Evolutionary conservation across 2,113 vertebrate genomes (phyloP), one percentile per base, ranked within the genome.

Genomic region (Xenopus tropicalis): DNA sequence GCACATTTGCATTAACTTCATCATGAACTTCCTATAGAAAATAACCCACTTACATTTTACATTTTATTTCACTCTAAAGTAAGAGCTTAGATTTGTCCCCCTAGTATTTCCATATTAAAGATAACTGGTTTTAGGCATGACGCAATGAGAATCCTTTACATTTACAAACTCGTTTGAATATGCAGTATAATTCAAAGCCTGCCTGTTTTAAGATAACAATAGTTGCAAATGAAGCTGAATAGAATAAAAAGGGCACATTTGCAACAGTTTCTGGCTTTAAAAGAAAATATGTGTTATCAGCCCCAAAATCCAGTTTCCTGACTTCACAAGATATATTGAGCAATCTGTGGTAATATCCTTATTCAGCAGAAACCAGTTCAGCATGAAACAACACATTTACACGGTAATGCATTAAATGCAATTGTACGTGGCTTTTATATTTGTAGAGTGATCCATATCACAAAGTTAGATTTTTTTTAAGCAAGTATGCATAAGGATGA

Each of bases 301-400:
- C 25, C 1, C 59, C 52, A 64, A 21, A 65, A 42, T 68, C 46
- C 56, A 51, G 61, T 61, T 22, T 58, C 19, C 16, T 37, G 57
- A 59, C 64, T 68, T 29, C 25, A 43, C 43, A 67, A 52, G 72
- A 43, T 61, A 74, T 25, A 59, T 66, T 66, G 37, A 23, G 23
- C 44, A 61, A 74, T 61, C 65, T 61, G 9, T 42, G 67, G 63
- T 37, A 74, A 46, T 48, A 21, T 61, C 64, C 43, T 72, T 72
- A 69, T 56, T 74, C 72, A 74, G 72, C 72, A 68, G 57, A 68
- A 73, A 74, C 51, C 52, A 68, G n/a, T n/a, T 37, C 22, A 62
- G 57, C 57, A 68, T 51, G 19, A 4, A 20, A 23, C 61, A 74
- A 74, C 52, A 43, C 22, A 25, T 68, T 74, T 61, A 61, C 25